Conservation (phyloP, 2,888 invertebrate genomes). For the Leptogaster cylindrica region DNA sequence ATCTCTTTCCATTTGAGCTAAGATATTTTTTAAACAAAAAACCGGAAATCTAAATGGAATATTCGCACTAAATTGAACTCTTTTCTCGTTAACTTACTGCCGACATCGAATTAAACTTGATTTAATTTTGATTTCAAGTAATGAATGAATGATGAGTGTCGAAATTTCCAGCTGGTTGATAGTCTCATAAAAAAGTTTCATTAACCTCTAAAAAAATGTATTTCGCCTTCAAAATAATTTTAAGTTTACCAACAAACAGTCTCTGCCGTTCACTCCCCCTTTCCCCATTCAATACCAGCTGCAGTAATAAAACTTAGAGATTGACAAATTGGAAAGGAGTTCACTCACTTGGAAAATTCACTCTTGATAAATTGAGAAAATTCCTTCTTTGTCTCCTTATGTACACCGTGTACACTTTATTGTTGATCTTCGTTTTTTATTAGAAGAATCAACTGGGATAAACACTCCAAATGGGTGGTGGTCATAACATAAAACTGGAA, state of each 20-base stretch:
- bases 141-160: slow-evolving; percentile 28
- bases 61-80: too few species aligned
- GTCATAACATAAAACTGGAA: slow-evolving; percentile 20
- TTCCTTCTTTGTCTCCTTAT: slow-evolving; percentile 45
- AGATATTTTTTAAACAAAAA: too few species aligned
- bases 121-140: too few species aligned
- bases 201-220: slow-evolving; percentile 22
- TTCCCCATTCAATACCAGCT: too few species aligned
- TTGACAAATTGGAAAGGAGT: slow-evolving; percentile 48
- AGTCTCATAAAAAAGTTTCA: slow-evolving; percentile 29
- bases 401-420: slow-evolving; percentile 44
- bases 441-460: slow-evolving; percentile 38
- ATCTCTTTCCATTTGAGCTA: too few species aligned
- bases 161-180: slow-evolving; percentile 17
- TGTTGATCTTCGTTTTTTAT: slow-evolving; percentile 47
- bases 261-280: too few species aligned
- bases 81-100: too few species aligned
- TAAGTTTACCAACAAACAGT: slow-evolving; percentile 19
- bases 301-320: slow-evolving; percentile 35
- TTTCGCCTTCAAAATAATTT: not conserved
- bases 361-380: slow-evolving; percentile 48
- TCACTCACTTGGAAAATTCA: slow-evolving; percentile 48
- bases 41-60: too few species aligned
- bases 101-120: too few species aligned
- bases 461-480: slow-evolving; percentile 34